Evolutionary conservation across 2,113 vertebrate genomes (phyloP), one percentile per base, ranked within the genome.

Genomic region (Perca fluviatilis): DNA sequence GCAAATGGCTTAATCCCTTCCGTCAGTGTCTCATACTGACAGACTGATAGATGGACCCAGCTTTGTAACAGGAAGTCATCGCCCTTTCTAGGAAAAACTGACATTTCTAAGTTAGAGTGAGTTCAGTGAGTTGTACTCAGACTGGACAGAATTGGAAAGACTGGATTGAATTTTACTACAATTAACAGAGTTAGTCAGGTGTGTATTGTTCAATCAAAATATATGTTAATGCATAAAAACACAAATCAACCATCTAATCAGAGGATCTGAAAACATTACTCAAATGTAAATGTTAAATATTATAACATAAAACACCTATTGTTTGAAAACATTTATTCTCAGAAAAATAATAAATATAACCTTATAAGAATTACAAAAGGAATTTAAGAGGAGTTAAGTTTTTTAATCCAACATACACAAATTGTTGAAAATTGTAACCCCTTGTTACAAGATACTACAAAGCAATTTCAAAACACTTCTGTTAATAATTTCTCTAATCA

Each of bases 1-100:
- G 84, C 84, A 87, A 93, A 89, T 62, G 82, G 65, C 58, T 79
- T 82, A 88, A 91, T 89, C 85, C 74, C 27, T 65, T 84, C 75
- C 61, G 78, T 92, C 87, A 88, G 74, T 83, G 81, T 79, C 70
- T 71, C 65, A 13, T 81, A 77, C 62, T 79, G 81, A 91, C 86
- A 88, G 77, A 84, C 69, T 85, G 86, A 90, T 82, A 62, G 83
- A 85, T 87, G 65, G 40, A 50, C 33, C 46, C 47, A 46, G 65
- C 23, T 75, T 76, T 84, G 58, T 5, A 79, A 74, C 69, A 75
- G 79, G 61, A 84, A 80, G 73, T 70, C 57, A 50, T 43, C 43
- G 60, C 60, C 36, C 43, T 68, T 50, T 77, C 71, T 75, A 33
- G 43, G n/a, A 77, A 61, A 70, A 78, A 63, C 25, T 51, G 23